Evolutionary conservation across 2,113 vertebrate genomes (phyloP).

Genomic region (Campylorhamphus procurvoides): DNA sequence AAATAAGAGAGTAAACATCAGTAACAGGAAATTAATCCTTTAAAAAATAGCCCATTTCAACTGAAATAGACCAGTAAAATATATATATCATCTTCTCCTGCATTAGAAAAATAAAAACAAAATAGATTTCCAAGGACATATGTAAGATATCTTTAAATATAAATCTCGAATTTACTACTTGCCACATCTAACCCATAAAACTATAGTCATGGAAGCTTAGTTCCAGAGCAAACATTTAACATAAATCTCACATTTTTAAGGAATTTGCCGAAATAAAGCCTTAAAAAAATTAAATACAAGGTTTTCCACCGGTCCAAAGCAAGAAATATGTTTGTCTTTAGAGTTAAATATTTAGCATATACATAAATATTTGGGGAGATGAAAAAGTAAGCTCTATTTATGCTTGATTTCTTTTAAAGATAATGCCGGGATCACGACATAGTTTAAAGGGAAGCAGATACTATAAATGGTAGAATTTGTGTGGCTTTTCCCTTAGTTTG

Average conservation of each 20-base stretch:
- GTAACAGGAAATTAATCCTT: background rate
- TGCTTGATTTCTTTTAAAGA: background rate
- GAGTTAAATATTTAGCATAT: background rate
- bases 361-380: background rate
- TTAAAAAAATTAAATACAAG: background rate
- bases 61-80: background rate
- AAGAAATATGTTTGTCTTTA: background rate
- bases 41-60: background rate
- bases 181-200: background rate
- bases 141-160: background rate
- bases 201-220: fast-evolving
- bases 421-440: background rate
- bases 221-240: background rate
- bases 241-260: background rate
- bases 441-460: background rate
- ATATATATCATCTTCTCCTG: background rate
- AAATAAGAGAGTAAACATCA: background rate
- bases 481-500: background rate
- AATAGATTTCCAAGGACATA: background rate
- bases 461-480: background rate
- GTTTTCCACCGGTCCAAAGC: background rate
- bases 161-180: background rate
- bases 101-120: background rate
- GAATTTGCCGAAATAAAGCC: background rate
- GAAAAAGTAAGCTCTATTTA: background rate